phyloP scores from a whole-genome alignment of 2,888 invertebrate genomes.

The Leistus spinibarbis region DNA sequence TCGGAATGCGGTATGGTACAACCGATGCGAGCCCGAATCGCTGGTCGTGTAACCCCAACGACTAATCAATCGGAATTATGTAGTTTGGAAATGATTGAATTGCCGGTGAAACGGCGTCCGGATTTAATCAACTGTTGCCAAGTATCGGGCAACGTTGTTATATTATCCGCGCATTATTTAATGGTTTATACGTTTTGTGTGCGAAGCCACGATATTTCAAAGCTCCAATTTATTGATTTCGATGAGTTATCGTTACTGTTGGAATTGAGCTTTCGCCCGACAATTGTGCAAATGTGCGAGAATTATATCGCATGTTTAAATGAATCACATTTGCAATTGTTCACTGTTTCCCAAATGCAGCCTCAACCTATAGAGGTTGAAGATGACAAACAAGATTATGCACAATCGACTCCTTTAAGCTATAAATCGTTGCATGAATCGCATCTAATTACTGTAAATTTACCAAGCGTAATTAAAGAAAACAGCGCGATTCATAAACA shows the following conservation, averaged over 20 bases:
- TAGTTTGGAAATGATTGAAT: slow-evolving; percentile 74
- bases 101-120: slow-evolving; percentile 68
- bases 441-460: slow-evolving; percentile 54
- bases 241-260: slow-evolving; percentile 69
- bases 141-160: slow-evolving; percentile 56
- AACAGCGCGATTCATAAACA: slow-evolving; percentile 56
- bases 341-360: slow-evolving; percentile 20
- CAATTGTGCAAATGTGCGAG: slow-evolving; percentile 67
- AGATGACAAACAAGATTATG: neutral
- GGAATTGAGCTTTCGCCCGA: slow-evolving; percentile 67
- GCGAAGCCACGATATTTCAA: slow-evolving; percentile 71
- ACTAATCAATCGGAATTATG: slow-evolving; percentile 65
- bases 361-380: neutral
- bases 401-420: slow-evolving; percentile 47
- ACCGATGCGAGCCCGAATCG: slow-evolving; percentile 72
- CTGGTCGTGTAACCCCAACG: slow-evolving; percentile 76
- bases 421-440: slow-evolving; percentile 51
- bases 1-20: slow-evolving; percentile 59
- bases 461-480: slow-evolving; percentile 55
- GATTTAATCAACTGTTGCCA: slow-evolving; percentile 69
- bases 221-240: slow-evolving; percentile 72
- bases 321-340: slow-evolving; percentile 44
- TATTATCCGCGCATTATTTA: slow-evolving; percentile 56
- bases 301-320: slow-evolving; percentile 71
- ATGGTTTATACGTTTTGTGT: slow-evolving; percentile 66